These are phyloP conservation scores for Luehdorfia chinensis DNA, from an alignment of 1,140 invertebrate genomes.

Conservation along the genomic window DNA sequence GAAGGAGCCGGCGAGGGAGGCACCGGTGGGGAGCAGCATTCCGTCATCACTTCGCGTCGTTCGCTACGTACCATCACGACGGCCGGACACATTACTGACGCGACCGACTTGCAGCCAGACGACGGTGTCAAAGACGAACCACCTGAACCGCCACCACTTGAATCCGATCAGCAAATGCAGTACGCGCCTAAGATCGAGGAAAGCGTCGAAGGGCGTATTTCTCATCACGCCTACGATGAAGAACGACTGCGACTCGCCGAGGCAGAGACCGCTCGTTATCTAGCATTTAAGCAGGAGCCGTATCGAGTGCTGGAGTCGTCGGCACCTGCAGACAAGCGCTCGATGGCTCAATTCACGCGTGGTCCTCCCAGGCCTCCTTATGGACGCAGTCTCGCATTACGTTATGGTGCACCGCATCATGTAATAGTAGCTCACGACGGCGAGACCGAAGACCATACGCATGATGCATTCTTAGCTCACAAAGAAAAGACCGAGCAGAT, in stretches of 20 bases:
- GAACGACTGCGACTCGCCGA: constrained; percentile 53
- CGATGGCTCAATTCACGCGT: constrained; percentile 36
- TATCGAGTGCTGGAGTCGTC: constrained; percentile 43
- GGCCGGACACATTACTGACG: constrained; percentile 78
- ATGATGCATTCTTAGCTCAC: constrained; percentile 43
- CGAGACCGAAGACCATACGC: constrained; percentile 42
- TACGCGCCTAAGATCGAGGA: constrained; percentile 52
- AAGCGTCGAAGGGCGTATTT: constrained; percentile 16
- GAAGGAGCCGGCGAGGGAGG: constrained; percentile 12
- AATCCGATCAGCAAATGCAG: constrained; percentile 41
- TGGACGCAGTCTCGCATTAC: constrained; percentile 40
- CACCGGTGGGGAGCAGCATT: constrained; percentile 30
- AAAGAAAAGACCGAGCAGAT: constrained; percentile 48
- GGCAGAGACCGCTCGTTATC: constrained; percentile 54
- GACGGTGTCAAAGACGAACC: constrained; percentile 65
- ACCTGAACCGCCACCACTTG: constrained; percentile 35
- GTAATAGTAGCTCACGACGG: constrained; percentile 51
- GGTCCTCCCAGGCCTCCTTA: constrained; percentile 37
- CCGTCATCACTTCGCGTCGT: constrained; percentile 78
- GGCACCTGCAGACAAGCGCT: constrained; percentile 32
- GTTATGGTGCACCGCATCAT: constrained; percentile 55
- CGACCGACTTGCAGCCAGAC: constrained; percentile 50
- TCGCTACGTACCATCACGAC: constrained; percentile 80
- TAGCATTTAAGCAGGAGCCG: constrained; percentile 58
- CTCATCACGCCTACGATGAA: constrained; percentile 51